A percentile compares a stretch with the other conserved stretches of the same genome.
Conservation (phyloP, 2,888 invertebrate genomes). For the Eupelmus urozonus region DNA sequence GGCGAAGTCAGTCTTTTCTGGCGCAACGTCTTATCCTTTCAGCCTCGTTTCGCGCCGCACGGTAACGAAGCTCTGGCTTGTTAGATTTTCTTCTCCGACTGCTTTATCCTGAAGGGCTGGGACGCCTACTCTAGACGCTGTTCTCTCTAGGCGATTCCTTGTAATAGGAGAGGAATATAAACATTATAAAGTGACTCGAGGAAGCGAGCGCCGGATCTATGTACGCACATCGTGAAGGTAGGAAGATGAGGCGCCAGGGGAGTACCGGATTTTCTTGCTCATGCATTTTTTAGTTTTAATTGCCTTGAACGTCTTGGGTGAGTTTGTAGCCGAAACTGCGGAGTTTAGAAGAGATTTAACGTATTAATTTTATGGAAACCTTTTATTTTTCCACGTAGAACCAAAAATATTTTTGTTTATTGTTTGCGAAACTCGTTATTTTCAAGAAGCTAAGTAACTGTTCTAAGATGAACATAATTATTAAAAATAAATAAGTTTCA, state of each 20-base stretch:
- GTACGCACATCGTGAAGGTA: background rate
- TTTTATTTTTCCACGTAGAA: too few relatives aligned
- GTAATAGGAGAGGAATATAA: constrained; percentile 24
- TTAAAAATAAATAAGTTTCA: too few relatives aligned
- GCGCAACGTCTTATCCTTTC: constrained; percentile 6
- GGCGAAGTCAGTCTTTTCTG: background rate
- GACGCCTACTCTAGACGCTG: background rate
- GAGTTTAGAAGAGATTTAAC: too few relatives aligned
- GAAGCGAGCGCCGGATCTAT: background rate
- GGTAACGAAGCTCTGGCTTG: constrained; percentile 39
- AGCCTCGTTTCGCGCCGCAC: background rate
- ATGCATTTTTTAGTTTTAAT: constrained; percentile 9
- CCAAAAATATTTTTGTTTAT: background rate
- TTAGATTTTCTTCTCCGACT: constrained; percentile 21
- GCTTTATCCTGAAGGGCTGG: constrained; percentile 9
- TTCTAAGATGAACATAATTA: too few relatives aligned
- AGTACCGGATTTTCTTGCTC: background rate
- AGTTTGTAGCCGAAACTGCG: too few relatives aligned
- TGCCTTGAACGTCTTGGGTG: background rate
- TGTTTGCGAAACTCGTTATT: background rate
- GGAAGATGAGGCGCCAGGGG: background rate
- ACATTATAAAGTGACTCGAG: constrained; percentile 32
- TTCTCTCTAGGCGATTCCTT: constrained; percentile 17
- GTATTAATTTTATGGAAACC: too few relatives aligned
- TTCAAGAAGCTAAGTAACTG: too few relatives aligned